phyloP scores from a whole-genome alignment of 2,888 invertebrate species.

The Anthophora plumipes region DNA sequence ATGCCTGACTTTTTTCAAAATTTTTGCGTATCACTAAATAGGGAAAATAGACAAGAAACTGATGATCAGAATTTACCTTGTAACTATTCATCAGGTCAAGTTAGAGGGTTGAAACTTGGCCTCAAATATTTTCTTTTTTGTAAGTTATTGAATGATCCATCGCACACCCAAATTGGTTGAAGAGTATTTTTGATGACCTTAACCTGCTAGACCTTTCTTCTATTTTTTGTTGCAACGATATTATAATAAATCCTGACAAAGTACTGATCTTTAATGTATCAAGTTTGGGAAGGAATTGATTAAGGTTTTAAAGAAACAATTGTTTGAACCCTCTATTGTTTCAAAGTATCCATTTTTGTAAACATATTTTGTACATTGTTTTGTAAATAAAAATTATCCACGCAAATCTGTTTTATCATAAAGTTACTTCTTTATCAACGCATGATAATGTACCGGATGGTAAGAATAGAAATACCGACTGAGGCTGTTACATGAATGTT shows the following conservation, averaged over 20 bases:
- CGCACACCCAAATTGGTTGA: too few relatives aligned
- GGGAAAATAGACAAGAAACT: too few relatives aligned
- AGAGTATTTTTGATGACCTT: too few relatives aligned
- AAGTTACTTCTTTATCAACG: background rate
- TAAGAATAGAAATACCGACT: background rate
- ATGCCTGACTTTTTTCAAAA: too few relatives aligned
- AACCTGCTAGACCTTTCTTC: too few relatives aligned
- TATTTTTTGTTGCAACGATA: too few relatives aligned
- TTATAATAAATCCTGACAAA: too few relatives aligned
- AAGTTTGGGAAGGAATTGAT: background rate
- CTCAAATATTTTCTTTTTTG: too few relatives aligned
- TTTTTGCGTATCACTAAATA: too few relatives aligned
- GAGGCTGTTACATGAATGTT: background rate
- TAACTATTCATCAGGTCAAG: background rate
- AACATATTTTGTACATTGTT: background rate
- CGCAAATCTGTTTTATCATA: background rate
- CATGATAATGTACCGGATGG: background rate
- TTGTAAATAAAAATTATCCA: background rate
- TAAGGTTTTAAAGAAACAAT: background rate
- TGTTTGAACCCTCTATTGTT: background rate
- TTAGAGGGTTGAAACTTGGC: too few relatives aligned
- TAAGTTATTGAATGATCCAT: too few relatives aligned
- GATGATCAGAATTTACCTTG: background rate
- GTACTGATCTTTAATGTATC: background rate
- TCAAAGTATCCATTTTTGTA: background rate